phyloP scores from a whole-genome alignment of 1,140 invertebrate species.

The Drosophila seguyi region DNA sequence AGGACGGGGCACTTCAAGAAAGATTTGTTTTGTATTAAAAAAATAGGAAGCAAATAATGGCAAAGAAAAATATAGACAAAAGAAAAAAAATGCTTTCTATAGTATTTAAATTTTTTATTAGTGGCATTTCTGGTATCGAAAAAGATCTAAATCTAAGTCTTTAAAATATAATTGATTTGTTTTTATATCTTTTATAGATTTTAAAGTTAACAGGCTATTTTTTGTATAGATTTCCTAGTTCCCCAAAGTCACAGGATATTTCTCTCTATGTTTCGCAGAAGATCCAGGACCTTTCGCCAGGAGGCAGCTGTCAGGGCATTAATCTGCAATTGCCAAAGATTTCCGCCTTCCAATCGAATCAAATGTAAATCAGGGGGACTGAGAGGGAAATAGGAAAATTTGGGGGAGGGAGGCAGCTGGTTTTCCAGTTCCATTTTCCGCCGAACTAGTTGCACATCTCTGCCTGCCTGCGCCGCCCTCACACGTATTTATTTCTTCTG shows the following conservation, averaged over 20 bases:
- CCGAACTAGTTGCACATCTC: constrained; percentile 77
- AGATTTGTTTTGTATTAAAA: neutral
- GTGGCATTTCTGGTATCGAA: no score
- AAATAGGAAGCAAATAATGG: no score
- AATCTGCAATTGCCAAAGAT: constrained; percentile 82
- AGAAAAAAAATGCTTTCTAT: neutral
- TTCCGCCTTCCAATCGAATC: constrained; percentile 77
- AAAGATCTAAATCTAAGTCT: no score
- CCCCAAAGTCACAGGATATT: neutral
- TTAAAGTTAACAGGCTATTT: no score
- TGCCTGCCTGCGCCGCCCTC: constrained; percentile 17
- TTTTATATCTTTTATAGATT: no score
- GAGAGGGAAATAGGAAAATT: constrained; percentile 4
- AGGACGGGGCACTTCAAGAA: constrained; percentile 31
- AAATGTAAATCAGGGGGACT: constrained; percentile 75
- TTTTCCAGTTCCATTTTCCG: constrained; percentile 65
- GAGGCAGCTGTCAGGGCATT: constrained; percentile 79
- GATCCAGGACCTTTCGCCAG: constrained; percentile 34
- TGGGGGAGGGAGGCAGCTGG: constrained; percentile 1
- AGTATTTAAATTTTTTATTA: no score
- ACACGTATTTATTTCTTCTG: constrained; percentile 50
- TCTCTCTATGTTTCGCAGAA: neutral
- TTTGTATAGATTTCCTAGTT: neutral
- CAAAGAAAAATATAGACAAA: neutral
- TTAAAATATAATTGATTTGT: no score